Evolutionary conservation across 1,140 invertebrate species (phyloP).

Genomic region (Dendroctonus valens): DNA sequence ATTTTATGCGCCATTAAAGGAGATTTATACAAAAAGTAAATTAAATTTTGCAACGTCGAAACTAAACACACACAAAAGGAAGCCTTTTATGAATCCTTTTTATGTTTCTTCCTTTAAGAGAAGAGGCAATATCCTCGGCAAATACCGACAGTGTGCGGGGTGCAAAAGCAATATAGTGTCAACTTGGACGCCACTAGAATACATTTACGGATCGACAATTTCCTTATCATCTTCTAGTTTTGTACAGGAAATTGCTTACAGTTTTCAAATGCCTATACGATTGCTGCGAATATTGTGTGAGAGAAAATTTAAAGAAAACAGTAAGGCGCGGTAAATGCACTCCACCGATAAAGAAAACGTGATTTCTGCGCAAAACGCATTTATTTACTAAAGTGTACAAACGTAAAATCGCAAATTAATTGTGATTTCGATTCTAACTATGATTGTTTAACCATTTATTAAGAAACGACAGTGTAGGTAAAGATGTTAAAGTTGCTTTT

Average conservation of each 20-base stretch:
- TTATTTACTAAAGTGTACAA: no score
- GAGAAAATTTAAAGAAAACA: slow-evolving; percentile 3
- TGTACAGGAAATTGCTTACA: slow-evolving; percentile 34
- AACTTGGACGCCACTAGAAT: slow-evolving; percentile 35
- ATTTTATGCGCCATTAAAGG: slow-evolving; percentile 18
- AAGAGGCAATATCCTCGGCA: slow-evolving; percentile 33
- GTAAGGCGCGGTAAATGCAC: no score
- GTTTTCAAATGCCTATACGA: slow-evolving; percentile 29
- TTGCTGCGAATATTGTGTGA: slow-evolving; percentile 13
- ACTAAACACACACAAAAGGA: slow-evolving; percentile 31
- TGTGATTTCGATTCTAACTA: no score
- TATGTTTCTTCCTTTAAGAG: slow-evolving; percentile 31
- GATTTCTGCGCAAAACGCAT: no score
- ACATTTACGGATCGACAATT: slow-evolving; percentile 34
- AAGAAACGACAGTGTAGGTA: no score
- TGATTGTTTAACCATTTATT: no score
- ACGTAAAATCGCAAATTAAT: no score
- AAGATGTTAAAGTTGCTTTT: no score
- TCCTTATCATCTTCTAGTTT: slow-evolving; percentile 34
- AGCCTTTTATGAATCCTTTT: slow-evolving; percentile 32
- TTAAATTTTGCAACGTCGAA: slow-evolving; percentile 20
- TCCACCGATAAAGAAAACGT: no score
- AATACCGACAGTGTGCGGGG: slow-evolving; percentile 27
- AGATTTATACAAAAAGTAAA: slow-evolving; percentile 24
- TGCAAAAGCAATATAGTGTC: slow-evolving; percentile 36